Base-by-base conservation (phyloP, 2,113 vertebrate species). In the Prolemur simus region DNA sequence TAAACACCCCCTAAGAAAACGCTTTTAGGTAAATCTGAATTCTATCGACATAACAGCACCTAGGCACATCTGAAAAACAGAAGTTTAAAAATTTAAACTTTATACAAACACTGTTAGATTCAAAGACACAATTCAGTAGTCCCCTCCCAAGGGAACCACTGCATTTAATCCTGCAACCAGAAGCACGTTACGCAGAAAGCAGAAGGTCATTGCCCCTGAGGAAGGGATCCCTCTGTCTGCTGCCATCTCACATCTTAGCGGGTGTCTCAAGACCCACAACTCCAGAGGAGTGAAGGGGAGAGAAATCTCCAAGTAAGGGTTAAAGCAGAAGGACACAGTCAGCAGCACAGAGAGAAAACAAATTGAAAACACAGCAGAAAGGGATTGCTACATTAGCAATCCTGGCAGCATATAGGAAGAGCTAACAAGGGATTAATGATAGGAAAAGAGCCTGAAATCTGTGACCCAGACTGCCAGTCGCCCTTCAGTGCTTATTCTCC, bases 341-440 rank as follows among this genome's bases (percentile, higher is more conserved):
- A 96, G 88, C 95, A 97, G 71, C 9, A 93, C 45, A 74, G 85
- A 88, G 17, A 60, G 52, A 87, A 86, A 96, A 77, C 85, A 94
- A 96, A 84, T 2, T 95, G 93, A 87, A 94, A 95, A 94, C 93
- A 86, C 82, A 97, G 95, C 96, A 95, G 91, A 94, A 94, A 93
- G 0, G 45, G 85, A 86, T 1, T 69, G 95, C 91, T 52, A 63
- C 73, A 56, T 84, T 73, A 85, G 87, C 92, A 45, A 80, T 78
- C 68, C 88, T 87, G 82, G 92, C 80, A 77, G 52, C 45, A 9
- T 18, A 27, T 34, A 32, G 49, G 66, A 88, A 92, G 82, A 56
- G 20, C 82, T 71, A 81, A 68, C 34, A 54, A 82, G 60, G 92
- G 86, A 94, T 92, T 91, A 66, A 81, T 14, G 68, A 45, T 6